A percentile compares a stretch with the other conserved stretches of the same genome.
phyloP scores from a whole-genome alignment of 2,888 invertebrate genomes.

The Phanerotoma sp. region DNA sequence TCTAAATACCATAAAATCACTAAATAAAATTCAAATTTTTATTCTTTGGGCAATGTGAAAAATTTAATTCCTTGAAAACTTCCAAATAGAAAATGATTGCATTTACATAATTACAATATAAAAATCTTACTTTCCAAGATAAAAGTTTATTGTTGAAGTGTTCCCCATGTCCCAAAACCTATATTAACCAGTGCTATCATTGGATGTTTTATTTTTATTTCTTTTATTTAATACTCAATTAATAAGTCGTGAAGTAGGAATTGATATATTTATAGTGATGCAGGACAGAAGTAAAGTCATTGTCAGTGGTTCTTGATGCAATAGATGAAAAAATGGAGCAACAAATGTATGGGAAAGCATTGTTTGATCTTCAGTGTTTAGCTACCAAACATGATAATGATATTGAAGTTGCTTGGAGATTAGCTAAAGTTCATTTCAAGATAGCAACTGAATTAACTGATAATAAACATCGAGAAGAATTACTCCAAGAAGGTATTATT shows the following conservation, averaged over 20 bases:
- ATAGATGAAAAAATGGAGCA: constrained; percentile 41
- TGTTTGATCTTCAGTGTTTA: constrained; percentile 42
- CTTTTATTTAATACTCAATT: constrained; percentile 13
- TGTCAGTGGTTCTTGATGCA: constrained; percentile 38
- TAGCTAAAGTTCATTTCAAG: constrained; percentile 47
- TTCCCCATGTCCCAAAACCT: too few relatives aligned
- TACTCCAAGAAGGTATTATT: constrained; percentile 45
- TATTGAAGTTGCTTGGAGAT: constrained; percentile 51
- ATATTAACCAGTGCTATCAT: too few relatives aligned
- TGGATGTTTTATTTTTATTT: constrained; percentile 8
- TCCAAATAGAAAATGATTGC: too few relatives aligned
- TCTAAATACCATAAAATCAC: too few relatives aligned
- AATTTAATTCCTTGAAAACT: too few relatives aligned
- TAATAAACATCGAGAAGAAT: constrained; percentile 32
- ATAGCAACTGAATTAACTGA: constrained; percentile 37
- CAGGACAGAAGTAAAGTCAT: constrained; percentile 46
- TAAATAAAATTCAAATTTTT: too few relatives aligned
- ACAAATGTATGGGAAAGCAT: constrained; percentile 33
- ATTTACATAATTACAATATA: too few relatives aligned
- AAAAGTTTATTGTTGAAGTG: too few relatives aligned
- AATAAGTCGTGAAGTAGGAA: constrained; percentile 41
- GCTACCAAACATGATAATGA: constrained; percentile 41
- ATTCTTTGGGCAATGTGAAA: too few relatives aligned
- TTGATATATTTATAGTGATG: constrained; percentile 51
- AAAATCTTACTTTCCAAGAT: too few relatives aligned